Percentiles rank a stretch among this genome's conserved stretches.
phyloP scores from a whole-genome alignment of 1,140 invertebrate genomes.

The Choristoneura fumiferana region DNA sequence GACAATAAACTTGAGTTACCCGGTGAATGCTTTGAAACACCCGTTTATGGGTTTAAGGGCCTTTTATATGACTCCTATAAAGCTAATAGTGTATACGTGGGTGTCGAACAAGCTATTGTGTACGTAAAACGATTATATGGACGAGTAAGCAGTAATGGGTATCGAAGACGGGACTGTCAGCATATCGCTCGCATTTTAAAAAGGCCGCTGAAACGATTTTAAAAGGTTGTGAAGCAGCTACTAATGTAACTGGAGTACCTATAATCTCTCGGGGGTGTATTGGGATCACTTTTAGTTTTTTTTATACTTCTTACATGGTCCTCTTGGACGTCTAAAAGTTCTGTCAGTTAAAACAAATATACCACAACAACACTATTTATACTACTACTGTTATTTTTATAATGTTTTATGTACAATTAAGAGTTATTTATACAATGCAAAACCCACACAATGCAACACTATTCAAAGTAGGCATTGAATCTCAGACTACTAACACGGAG shows the following conservation, averaged over 20 bases:
- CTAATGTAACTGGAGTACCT: background rate
- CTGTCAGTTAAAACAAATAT: too few relatives aligned
- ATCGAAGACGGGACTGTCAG: constrained; percentile 12
- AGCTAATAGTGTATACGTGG: constrained; percentile 24
- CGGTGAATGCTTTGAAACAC: background rate
- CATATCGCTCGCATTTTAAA: constrained; percentile 9
- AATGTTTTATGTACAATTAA: too few relatives aligned
- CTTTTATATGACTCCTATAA: constrained; percentile 12
- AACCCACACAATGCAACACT: too few relatives aligned
- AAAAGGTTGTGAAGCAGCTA: background rate
- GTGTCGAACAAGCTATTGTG: constrained; percentile 36
- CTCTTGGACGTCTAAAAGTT: too few relatives aligned
- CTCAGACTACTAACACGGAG: too few relatives aligned
- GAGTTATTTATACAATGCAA: too few relatives aligned
- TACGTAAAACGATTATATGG: constrained; percentile 25
- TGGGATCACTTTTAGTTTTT: too few relatives aligned
- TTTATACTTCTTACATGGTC: too few relatives aligned
- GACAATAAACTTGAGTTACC: background rate
- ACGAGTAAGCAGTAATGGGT: constrained; percentile 25
- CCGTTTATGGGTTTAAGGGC: background rate
- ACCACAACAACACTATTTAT: too few relatives aligned
- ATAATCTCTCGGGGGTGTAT: too few relatives aligned
- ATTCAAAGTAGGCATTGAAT: too few relatives aligned
- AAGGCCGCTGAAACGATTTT: background rate
- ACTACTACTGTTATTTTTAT: too few relatives aligned